Conservation (phyloP, 1,140 invertebrate genomes). For the Cydia pomonella region DNA sequence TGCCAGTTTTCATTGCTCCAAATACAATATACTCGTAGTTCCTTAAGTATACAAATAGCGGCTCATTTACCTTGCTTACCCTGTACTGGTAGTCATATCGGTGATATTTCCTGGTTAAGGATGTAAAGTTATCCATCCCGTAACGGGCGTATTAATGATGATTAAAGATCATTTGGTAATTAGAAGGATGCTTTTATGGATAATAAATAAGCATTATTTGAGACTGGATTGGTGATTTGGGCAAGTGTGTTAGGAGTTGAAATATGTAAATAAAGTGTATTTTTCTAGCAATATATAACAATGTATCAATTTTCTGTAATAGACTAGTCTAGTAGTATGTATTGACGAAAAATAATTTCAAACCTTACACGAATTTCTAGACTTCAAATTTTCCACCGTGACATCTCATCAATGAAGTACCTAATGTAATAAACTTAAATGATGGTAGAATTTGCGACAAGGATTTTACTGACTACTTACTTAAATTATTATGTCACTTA, state of each 20-base stretch:
- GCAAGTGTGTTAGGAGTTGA: background rate
- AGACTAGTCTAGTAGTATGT: no score
- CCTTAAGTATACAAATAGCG: no score
- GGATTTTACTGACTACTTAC: background rate
- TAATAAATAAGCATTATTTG: background rate
- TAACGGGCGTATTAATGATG: constrained; percentile 7
- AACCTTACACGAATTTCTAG: no score
- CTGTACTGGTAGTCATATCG: background rate
- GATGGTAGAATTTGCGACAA: background rate
- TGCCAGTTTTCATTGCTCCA: no score
- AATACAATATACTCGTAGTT: no score
- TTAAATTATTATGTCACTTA: background rate
- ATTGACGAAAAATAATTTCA: no score
- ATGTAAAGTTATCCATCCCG: background rate
- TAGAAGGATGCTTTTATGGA: background rate
- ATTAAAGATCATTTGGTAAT: constrained; percentile 9
- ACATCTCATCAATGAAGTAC: no score
- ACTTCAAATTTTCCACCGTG: no score
- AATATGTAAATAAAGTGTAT: background rate
- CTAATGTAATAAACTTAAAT: background rate
- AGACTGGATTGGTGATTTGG: background rate
- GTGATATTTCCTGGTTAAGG: background rate
- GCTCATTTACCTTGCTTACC: no score
- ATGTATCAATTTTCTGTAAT: background rate
- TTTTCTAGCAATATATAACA: background rate